Evolutionary conservation across 2,797 vertebrate species (phyloP).

Genomic region (Neostethus bicornis): DNA sequence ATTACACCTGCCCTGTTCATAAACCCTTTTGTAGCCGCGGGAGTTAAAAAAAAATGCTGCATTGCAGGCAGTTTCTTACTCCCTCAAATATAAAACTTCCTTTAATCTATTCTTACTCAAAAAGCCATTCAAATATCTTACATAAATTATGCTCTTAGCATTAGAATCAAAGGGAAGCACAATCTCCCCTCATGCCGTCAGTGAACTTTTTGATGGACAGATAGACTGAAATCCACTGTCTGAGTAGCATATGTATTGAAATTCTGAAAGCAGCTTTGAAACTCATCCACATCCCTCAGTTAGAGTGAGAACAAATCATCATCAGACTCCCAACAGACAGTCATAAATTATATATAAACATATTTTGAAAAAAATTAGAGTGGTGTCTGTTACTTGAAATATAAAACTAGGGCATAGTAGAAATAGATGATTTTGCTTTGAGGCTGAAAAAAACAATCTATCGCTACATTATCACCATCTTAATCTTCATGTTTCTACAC

Average conservation of each 20-base stretch:
- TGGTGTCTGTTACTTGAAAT: slow-evolving; percentile 1
- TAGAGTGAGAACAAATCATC: slow-evolving; percentile 31
- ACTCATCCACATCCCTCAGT: slow-evolving; percentile 42
- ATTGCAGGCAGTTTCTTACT: slow-evolving; percentile 70
- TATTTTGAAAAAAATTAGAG: slow-evolving; percentile 18
- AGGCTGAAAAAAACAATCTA: slow-evolving; percentile 1
- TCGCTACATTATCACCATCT: background rate
- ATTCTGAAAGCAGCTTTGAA: slow-evolving; percentile 61
- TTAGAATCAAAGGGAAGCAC: slow-evolving; percentile 80
- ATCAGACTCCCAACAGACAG: slow-evolving; percentile 22
- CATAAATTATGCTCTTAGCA: slow-evolving; percentile 87
- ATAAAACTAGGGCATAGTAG: slow-evolving; percentile 8
- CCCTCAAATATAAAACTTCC: slow-evolving; percentile 74
- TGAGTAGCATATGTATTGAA: slow-evolving; percentile 63
- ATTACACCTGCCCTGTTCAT: slow-evolving; percentile 65
- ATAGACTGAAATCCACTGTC: slow-evolving; percentile 61
- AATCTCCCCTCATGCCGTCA: slow-evolving; percentile 66
- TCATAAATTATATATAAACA: slow-evolving; percentile 20
- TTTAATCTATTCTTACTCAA: slow-evolving; percentile 83
- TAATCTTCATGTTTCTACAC: background rate
- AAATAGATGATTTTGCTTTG: slow-evolving; percentile 5
- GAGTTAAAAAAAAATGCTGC: slow-evolving; percentile 72
- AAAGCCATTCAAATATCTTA: slow-evolving; percentile 84
- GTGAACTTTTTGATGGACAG: slow-evolving; percentile 78
- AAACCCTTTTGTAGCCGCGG: slow-evolving; percentile 64